Evolutionary conservation across 1,140 invertebrate genomes (phyloP).

Genomic region (Drosophila murphyi): DNA sequence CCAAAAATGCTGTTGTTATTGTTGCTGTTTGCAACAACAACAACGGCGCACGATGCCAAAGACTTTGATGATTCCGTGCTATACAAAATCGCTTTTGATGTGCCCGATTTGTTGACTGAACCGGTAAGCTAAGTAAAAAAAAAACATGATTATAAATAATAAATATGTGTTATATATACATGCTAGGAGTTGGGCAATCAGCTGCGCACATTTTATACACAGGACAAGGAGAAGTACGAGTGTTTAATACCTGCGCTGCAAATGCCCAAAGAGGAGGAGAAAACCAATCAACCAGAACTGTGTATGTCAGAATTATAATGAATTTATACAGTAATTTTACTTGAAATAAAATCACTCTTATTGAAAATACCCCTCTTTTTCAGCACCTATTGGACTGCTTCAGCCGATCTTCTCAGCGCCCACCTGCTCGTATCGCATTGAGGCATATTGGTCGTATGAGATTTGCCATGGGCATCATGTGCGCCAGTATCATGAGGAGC

Average conservation of each 20-base stretch:
- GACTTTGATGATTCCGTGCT: slow-evolving; percentile 93
- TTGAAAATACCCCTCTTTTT: background rate
- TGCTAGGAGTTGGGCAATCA: slow-evolving; percentile 85
- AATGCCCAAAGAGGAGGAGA: slow-evolving; percentile 86
- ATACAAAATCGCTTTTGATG: slow-evolving; percentile 93
- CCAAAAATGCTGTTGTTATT: slow-evolving; percentile 23
- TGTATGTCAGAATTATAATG: slow-evolving; percentile 51
- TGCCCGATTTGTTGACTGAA: slow-evolving; percentile 82
- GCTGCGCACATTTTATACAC: slow-evolving; percentile 87
- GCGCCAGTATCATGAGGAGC: slow-evolving; percentile 97
- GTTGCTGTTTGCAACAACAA: slow-evolving; percentile 20
- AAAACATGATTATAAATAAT: background rate
- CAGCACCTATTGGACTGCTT: slow-evolving; percentile 90
- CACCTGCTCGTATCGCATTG: slow-evolving; percentile 94
- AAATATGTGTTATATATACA: background rate
- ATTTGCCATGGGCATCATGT: slow-evolving; percentile 96
- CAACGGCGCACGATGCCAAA: slow-evolving; percentile 86
- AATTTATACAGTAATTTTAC: no score
- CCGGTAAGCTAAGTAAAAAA: slow-evolving; percentile 48
- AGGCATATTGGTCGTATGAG: slow-evolving; percentile 99
- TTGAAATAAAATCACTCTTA: no score
- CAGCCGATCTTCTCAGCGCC: slow-evolving; percentile 90
- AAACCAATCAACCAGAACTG: slow-evolving; percentile 88
- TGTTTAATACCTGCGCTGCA: slow-evolving; percentile 90
- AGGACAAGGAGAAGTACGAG: slow-evolving; percentile 89